Base-by-base conservation (phyloP, 2,797 vertebrate genomes). In the Falco columbarius region DNA sequence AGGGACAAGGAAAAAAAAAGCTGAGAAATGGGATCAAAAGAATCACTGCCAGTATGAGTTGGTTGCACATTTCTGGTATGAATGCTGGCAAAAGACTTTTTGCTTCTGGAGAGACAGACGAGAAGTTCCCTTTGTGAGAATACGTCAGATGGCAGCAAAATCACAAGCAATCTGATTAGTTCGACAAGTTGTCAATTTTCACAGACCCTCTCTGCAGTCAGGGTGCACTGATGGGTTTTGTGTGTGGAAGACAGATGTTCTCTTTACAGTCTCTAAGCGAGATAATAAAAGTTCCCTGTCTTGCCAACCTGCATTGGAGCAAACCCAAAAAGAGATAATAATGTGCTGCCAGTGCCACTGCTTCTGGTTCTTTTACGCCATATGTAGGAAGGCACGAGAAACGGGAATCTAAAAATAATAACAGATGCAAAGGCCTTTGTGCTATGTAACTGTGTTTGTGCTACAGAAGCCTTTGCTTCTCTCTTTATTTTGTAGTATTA, bases 181-280 rank as follows among this genome's bases (percentile, higher is more conserved):
- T 95, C 7, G 20, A 94, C 63, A 91, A 81, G 55, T 81, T 95
- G 76, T 97, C 93, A 81, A 44, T 97, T 96, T 91, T 96, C 89
- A 58, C 71, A 22, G 42, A 18, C 20, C 79, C 24, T 93, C 21
- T 85, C 46, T 94, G 90, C 16, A 24, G 68, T 22, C 54, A 80
- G 58, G 26, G 24, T 87, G 40, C 76, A 49, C 14, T 74, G 75
- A 65, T 73, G 61, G 51, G 23, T 58, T 96, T 93, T 97, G 76
- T 95, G 44, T 75, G 63, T 56, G 55, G 72, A 94, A 92, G 72
- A 84, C 93, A 95, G 95, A 90, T 95, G 86, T 95, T 97, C 54
- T 61, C 36, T 93, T 96, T 96, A 82, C 68, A 77, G 36, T 89
- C 73, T 58, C 15, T 89, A 80, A 76, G 77, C 2, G 6, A 88